Percentiles rank a stretch among this genome's conserved stretches.
phyloP scores from a whole-genome alignment of 2,888 invertebrate genomes.

The Platerodrilus igneus region DNA sequence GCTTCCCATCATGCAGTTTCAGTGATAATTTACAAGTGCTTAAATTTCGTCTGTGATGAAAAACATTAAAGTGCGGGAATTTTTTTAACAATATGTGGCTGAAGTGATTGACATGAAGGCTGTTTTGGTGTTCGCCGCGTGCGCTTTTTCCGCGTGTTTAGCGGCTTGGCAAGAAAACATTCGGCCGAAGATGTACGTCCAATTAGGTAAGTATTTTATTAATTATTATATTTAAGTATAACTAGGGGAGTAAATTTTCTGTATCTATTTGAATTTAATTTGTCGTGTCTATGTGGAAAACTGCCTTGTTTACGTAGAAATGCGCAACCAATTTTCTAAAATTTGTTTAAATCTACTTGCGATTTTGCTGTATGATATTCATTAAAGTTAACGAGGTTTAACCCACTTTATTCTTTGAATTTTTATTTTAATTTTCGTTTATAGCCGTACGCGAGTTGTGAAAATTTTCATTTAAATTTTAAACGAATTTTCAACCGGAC shows the following conservation, averaged over 20 bases:
- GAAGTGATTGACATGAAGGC: slow-evolving; percentile 27
- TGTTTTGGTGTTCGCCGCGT: slow-evolving; percentile 47
- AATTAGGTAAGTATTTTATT: slow-evolving; percentile 70
- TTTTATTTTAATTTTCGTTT: too few relatives aligned
- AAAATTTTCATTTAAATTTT: slow-evolving; percentile 14
- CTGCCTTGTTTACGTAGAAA: too few relatives aligned
- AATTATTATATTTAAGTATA: slow-evolving; percentile 10
- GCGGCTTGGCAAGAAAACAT: slow-evolving; percentile 88
- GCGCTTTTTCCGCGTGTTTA: slow-evolving; percentile 51
- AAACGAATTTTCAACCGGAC: slow-evolving; percentile 13
- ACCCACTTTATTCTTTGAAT: too few relatives aligned
- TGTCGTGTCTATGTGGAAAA: too few relatives aligned
- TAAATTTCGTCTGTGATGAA: slow-evolving; percentile 34
- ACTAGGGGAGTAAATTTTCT: too few relatives aligned
- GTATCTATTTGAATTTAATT: too few relatives aligned
- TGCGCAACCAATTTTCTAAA: too few relatives aligned
- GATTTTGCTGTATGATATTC: too few relatives aligned
- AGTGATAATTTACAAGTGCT: slow-evolving; percentile 28
- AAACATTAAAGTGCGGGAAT: slow-evolving; percentile 21
- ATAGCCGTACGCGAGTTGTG: too few relatives aligned
- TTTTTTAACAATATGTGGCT: slow-evolving; percentile 21
- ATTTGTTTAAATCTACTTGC: too few relatives aligned
- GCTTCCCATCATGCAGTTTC: slow-evolving; percentile 20
- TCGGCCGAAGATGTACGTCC: slow-evolving; percentile 88
- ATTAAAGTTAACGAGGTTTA: too few relatives aligned